Base-by-base conservation (phyloP, 2,113 vertebrate genomes). In the Ceyx margarethae region DNA sequence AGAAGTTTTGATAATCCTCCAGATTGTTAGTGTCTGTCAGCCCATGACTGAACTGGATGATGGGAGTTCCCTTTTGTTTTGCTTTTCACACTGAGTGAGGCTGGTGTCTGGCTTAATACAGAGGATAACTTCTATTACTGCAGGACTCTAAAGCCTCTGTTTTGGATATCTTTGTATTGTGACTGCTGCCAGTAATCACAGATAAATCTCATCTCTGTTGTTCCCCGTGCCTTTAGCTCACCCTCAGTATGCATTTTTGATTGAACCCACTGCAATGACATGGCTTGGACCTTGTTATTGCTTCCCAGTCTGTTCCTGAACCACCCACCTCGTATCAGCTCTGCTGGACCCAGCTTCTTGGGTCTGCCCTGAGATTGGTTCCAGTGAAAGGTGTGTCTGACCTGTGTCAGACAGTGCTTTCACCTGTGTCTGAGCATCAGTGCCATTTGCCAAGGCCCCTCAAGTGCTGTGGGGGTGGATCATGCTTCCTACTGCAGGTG, bases 341-440 rank as follows among this genome's bases (percentile, higher is more conserved):
- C 31, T 29, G n/a, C 43, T 0, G 0, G 66, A 11, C 20, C 57
- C 0, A 0, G 35, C 60, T 71, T 29, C 81, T 50, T 0, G 0
- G 25, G 18, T 33, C 45, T 79, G 90, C 9, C 62, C 46, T 42
- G 58, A 3, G 68, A 10, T 0, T 0, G 0, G 25, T 46, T 62
- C 35, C 0, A 3, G 5, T 12, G 19, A 28, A n/a, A 1, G 14
- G 3, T 0, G 5, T 68, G 45, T 22, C 66, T 26, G 57, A 13
- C 28, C 57, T 50, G 48, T 13, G 22, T 50, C 74, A 48, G 60
- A 73, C 87, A 46, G 50, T 0, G 0, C 22, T 76, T 21, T 86
- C 3, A 25, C 31, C 84, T 1, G 0, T 3, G 33, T 13, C 45
- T 19, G 33, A 46, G 50, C 3, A 1, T 10, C 2, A 0, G 5